A percentile compares a stretch with the other conserved stretches of the same genome.
phyloP scores from a whole-genome alignment of 2,113 vertebrate species.

The Coptodon rendalli region DNA sequence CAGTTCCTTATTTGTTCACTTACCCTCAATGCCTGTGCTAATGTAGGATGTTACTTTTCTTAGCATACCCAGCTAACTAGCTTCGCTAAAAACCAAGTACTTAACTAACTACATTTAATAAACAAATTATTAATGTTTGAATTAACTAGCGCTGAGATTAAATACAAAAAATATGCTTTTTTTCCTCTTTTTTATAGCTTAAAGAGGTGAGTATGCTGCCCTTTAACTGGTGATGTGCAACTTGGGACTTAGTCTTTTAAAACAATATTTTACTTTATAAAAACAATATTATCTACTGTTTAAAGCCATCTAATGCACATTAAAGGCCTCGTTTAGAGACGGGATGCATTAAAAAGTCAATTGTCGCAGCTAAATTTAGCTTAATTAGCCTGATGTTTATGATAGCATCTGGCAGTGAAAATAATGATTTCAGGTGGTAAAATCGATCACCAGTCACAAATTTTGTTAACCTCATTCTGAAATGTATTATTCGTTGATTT shows the following conservation, averaged over 20 bases:
- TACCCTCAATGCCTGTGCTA: background rate
- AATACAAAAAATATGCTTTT: background rate
- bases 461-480: background rate
- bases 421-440: background rate
- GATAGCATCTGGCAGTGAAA: background rate
- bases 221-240: background rate
- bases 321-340: background rate
- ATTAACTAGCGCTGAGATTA: background rate
- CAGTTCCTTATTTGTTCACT: background rate
- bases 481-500: background rate
- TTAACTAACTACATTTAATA: background rate
- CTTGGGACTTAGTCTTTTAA: background rate
- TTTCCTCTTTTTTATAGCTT: fast-evolving
- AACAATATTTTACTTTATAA: background rate
- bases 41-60: background rate
- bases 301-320: background rate
- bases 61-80: background rate
- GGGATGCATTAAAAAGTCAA: background rate
- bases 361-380: background rate
- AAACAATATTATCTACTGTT: background rate
- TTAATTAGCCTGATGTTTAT: background rate
- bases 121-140: background rate
- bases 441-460: background rate
- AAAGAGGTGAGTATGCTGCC: background rate
- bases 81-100: background rate